Percentiles rank a stretch among this genome's conserved stretches.
Evolutionary conservation across 2,888 invertebrate genomes (phyloP).

Genomic region (Megastigmus dorsalis): DNA sequence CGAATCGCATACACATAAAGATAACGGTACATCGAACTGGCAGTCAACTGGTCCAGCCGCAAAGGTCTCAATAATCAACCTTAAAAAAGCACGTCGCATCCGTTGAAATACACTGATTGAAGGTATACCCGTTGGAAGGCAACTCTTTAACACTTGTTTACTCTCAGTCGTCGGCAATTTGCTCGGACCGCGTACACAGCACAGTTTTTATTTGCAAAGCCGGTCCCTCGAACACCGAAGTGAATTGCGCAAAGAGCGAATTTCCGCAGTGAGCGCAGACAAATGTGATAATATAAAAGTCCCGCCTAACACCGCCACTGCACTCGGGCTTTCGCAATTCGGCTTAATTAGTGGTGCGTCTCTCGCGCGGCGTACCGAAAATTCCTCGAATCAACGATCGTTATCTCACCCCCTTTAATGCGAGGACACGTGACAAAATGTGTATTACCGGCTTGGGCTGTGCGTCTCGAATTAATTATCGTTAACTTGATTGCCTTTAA

Average conservation of each 20-base stretch:
- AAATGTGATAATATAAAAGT: conserved; percentile 51
- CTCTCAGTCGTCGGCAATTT: background rate
- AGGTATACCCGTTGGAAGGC: too few relatives aligned
- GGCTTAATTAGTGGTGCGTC: conserved; percentile 49
- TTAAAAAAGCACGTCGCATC: too few relatives aligned
- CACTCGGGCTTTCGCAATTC: conserved; percentile 57
- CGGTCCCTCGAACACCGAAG: too few relatives aligned
- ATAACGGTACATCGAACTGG: too few relatives aligned
- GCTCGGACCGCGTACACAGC: background rate
- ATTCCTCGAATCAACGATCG: conserved; percentile 57
- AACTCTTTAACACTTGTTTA: too few relatives aligned
- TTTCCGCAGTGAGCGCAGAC: background rate
- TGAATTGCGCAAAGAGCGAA: background rate
- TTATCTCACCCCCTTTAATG: conserved; percentile 48
- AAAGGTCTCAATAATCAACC: too few relatives aligned
- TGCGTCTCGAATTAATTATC: conserved; percentile 22
- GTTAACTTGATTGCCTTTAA: conserved; percentile 23
- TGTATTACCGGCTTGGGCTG: background rate
- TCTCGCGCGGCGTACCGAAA: conserved; percentile 51
- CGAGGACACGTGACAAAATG: conserved; percentile 40
- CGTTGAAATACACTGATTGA: too few relatives aligned
- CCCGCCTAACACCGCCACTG: conserved; percentile 44
- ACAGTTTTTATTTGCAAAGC: too few relatives aligned
- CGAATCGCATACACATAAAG: too few relatives aligned
- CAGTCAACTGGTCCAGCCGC: too few relatives aligned